Evolutionary conservation across 2,797 vertebrate species (phyloP).

Genomic region (Myoxocephalus aenaeus): DNA sequence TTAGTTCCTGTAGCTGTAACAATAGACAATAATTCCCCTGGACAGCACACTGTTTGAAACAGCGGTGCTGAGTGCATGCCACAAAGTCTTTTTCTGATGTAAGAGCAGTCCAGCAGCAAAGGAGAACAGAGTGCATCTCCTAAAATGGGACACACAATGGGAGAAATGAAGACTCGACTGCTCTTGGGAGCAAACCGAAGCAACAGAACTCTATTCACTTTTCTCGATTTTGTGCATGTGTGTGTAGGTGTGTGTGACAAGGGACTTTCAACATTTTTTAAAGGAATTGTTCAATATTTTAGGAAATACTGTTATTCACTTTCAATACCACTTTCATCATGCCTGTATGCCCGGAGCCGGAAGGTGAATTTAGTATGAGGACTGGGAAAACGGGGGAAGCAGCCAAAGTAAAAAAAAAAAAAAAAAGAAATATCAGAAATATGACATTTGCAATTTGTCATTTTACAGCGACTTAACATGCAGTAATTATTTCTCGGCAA

Average conservation of each 20-base stretch:
- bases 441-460: neutral
- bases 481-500: neutral
- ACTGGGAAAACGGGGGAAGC: neutral
- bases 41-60: slow-evolving; percentile 34
- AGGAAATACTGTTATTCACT: neutral
- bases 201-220: neutral
- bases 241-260: neutral
- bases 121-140: slow-evolving; percentile 39
- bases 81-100: slow-evolving; percentile 33
- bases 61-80: slow-evolving; percentile 32
- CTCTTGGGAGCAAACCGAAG: slow-evolving; percentile 21
- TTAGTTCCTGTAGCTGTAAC: slow-evolving; percentile 21
- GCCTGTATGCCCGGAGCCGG: neutral
- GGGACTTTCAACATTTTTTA: neutral
- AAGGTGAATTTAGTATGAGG: neutral
- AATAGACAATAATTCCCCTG: slow-evolving; percentile 9
- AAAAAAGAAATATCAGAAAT: too few relatives aligned
- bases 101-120: slow-evolving; percentile 36
- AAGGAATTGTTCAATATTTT: neutral
- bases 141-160: slow-evolving; percentile 30
- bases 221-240: neutral
- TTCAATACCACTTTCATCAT: neutral
- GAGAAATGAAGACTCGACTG: slow-evolving; percentile 36
- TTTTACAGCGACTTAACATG: neutral
- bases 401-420: neutral